Evolutionary conservation across 1,140 invertebrate species (phyloP), one percentile per base, ranked within the genome.

Genomic region (Pseudomyrmex gracilis): DNA sequence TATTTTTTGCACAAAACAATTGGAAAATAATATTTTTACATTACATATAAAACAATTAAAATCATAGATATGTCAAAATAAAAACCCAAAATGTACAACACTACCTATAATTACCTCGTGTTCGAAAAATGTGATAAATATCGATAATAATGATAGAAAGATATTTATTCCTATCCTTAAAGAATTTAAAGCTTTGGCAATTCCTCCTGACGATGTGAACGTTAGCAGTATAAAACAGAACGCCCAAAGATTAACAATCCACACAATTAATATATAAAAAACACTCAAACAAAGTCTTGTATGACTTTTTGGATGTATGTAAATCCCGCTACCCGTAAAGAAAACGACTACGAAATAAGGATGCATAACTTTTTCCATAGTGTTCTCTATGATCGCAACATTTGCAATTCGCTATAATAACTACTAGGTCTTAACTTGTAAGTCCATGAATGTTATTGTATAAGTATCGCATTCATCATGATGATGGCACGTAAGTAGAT

Each of bases 401-500:
- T n/a, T 63, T 0, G 7, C 58, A 22, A 74, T 51, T 61, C 12
- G 4, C 3, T 17, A 22, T 13, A 15, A 13, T 49, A 61, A 73
- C 34, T 73, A 73, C 61, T 58, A 4, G n/a, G 9, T 17, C 3
- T 2, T 12, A 8, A n/a, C n/a, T n/a, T n/a, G n/a, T n/a, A n/a
- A 24, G n/a, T 12, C 45, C 15, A 76, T 51, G 49, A 8, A 22
- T 4, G 1, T 49, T 49, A 3, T 13, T 9, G 10, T 63, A 13
- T 8, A 60, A 73, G 20, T 0, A 12, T 57, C 4, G 51, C 5
- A 17, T 51, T 76, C 22, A 74, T 63, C 1, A 34, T 2, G 9
- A 74, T 34, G 45, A 74, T 61, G 2, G 8, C 1, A 74, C 15
- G 61, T 74, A 1, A 76, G 49, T 76, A 76, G 2, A 76, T 61